Conservation (phyloP, 2,113 vertebrate genomes). For the Trogon surrucura region DNA sequence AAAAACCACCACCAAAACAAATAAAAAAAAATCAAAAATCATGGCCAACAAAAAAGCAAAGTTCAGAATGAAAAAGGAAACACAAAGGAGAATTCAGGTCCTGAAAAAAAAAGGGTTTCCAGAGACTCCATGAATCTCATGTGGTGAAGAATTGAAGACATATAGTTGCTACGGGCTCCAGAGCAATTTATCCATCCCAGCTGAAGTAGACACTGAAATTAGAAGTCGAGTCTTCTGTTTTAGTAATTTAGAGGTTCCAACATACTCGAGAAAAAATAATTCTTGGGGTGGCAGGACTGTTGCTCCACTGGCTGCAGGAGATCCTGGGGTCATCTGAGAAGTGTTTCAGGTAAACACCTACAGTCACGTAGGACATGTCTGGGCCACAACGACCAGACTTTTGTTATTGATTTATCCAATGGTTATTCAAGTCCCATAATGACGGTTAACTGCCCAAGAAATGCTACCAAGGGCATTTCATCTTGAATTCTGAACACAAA, state of each 20-base stretch:
- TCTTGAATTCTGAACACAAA: background rate
- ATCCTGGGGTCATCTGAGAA: background rate
- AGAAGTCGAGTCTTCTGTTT: background rate
- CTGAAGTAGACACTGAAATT: background rate
- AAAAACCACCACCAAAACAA: no score
- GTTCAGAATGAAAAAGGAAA: background rate
- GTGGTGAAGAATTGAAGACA: background rate
- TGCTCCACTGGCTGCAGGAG: background rate
- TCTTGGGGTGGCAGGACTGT: background rate
- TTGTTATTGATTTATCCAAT: background rate
- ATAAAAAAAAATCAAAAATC: background rate
- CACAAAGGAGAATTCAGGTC: background rate
- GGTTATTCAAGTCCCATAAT: background rate
- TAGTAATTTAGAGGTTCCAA: background rate
- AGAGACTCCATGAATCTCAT: background rate
- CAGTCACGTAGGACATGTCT: accelerated
- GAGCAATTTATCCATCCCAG: background rate
- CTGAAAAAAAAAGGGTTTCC: background rate
- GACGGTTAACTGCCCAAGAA: background rate
- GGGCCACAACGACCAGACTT: accelerated
- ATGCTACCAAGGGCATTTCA: background rate
- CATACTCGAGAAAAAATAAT: background rate
- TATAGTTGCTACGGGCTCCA: background rate
- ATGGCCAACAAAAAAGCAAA: background rate
- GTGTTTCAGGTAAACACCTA: accelerated